A percentile compares a stretch with the other conserved stretches of the same genome.
These are phyloP conservation scores for Peromyscus maniculatus DNA, from an alignment of 2,113 vertebrate genomes.

Conservation along the genomic window DNA sequence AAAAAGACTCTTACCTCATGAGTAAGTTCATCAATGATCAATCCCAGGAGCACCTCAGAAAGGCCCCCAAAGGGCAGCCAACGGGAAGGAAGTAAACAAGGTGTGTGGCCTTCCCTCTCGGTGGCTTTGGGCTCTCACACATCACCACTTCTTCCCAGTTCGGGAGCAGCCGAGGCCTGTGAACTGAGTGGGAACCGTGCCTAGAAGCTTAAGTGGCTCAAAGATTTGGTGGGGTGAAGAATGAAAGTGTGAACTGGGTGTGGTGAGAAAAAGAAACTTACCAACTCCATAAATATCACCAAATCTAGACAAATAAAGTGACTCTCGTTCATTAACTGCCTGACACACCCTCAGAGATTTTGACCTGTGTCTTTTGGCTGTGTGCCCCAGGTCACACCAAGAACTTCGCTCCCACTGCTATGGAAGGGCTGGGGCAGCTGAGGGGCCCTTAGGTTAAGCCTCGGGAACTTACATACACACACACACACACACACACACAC, in stretches of 20 bases:
- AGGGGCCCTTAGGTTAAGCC: neutral
- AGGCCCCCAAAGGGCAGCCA: neutral
- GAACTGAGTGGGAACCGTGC: neutral
- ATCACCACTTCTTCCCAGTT: too few species aligned
- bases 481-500: neutral
- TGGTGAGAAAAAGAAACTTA: neutral
- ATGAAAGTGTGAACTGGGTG: too few species aligned
- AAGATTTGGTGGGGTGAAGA: neutral
- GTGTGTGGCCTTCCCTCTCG: neutral
- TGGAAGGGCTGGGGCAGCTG: neutral
- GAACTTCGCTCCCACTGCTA: neutral
- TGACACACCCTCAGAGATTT: neutral
- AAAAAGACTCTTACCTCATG: neutral
- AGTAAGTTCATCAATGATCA: neutral
- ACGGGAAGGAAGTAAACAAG: neutral
- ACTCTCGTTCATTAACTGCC: neutral
- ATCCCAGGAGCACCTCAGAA: neutral
- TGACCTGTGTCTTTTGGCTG: neutral
- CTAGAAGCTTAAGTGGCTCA: neutral
- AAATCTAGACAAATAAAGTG: neutral
- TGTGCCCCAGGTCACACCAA: neutral
- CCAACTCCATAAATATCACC: neutral
- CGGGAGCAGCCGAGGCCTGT: neutral
- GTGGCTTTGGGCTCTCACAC: neutral
- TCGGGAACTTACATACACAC: neutral